phyloP scores from a whole-genome alignment of 2,797 vertebrate species.

The Sebastes kiyomatsui region DNA sequence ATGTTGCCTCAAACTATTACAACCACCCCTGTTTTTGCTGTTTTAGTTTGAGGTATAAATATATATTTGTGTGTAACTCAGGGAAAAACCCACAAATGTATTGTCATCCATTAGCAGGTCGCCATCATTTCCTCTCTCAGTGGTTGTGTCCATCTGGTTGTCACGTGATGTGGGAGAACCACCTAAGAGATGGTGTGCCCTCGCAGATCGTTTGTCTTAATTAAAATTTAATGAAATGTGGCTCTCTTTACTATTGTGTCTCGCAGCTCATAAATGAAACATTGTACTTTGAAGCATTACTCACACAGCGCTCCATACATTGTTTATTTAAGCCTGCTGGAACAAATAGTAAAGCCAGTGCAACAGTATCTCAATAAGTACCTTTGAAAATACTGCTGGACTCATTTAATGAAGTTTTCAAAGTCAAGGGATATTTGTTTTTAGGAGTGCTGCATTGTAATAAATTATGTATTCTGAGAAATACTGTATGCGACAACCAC shows the following conservation, averaged over 20 bases:
- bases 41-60: constrained; percentile 16
- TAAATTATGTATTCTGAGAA: background rate
- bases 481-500: background rate
- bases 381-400: constrained; percentile 13
- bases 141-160: constrained; percentile 80
- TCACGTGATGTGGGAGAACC: constrained; percentile 88
- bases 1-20: constrained; percentile 16
- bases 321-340: constrained; percentile 85
- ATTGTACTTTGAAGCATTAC: constrained; percentile 88
- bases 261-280: constrained; percentile 96
- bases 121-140: constrained; percentile 49
- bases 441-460: background rate
- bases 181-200: constrained; percentile 90
- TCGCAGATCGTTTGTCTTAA: constrained; percentile 92
- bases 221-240: constrained; percentile 98
- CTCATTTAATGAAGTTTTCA: constrained; percentile 12
- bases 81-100: background rate
- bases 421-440: constrained; percentile 10
- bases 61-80: too few relatives aligned
- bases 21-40: constrained; percentile 11
- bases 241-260: constrained; percentile 88
- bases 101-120: constrained; percentile 23
- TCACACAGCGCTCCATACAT: constrained; percentile 83
- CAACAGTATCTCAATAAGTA: background rate
- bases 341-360: constrained; percentile 70